Evolutionary conservation across 1,140 invertebrate species (phyloP).

Genomic region (Coboldia fuscipes): DNA sequence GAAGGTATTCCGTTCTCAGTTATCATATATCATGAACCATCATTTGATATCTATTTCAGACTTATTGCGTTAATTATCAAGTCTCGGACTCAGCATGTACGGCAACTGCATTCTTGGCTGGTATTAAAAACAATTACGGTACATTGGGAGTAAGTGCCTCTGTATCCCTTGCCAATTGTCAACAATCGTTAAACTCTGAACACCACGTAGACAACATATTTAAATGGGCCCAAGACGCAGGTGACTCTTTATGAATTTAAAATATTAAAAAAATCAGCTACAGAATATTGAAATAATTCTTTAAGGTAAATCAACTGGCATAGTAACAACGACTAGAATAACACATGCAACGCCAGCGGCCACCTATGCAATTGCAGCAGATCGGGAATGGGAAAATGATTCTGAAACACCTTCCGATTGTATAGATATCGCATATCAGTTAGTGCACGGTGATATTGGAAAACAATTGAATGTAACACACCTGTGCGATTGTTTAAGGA

Average conservation of each 20-base stretch:
- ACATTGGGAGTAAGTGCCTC: conserved; percentile 40
- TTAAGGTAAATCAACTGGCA: conserved; percentile 45
- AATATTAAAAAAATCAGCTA: too few species aligned
- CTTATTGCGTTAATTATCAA: conserved; percentile 57
- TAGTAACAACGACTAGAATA: conserved; percentile 46
- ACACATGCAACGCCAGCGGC: conserved; percentile 63
- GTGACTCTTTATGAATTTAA: not conserved
- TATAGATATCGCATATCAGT: conserved; percentile 33
- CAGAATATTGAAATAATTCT: too few species aligned
- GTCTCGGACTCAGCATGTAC: conserved; percentile 49
- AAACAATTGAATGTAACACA: conserved; percentile 51
- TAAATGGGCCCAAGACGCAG: conserved; percentile 2
- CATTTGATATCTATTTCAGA: conserved; percentile 53
- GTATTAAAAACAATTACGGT: conserved; percentile 52
- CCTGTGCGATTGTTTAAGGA: too few species aligned
- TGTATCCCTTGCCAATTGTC: conserved; percentile 26
- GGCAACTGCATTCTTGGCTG: conserved; percentile 53
- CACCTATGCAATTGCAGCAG: conserved; percentile 41
- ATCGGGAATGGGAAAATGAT: conserved; percentile 48
- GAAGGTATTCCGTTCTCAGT: too few species aligned
- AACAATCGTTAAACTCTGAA: not conserved
- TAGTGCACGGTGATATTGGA: conserved; percentile 42
- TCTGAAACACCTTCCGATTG: conserved; percentile 21
- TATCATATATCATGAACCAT: conserved; percentile 19
- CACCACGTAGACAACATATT: not conserved